Evolutionary conservation across 1,140 invertebrate species (phyloP).

Genomic region (Trichoplusia ni): DNA sequence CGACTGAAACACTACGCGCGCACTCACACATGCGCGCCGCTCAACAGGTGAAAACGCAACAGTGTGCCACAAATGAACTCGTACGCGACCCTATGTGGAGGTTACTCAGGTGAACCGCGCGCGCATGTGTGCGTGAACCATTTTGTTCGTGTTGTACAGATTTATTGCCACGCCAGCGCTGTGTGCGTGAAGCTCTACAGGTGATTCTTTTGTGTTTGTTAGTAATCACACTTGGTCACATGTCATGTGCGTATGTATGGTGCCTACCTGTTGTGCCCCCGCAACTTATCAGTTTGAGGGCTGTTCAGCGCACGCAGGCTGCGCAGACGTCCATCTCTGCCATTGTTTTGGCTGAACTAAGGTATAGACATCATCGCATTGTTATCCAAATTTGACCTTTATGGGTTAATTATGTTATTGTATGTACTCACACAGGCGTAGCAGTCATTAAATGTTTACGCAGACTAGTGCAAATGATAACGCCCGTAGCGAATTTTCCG

Average conservation of each 20-base stretch:
- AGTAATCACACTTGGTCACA: constrained; percentile 63
- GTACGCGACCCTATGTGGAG: constrained; percentile 66
- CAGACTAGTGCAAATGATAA: constrained; percentile 4
- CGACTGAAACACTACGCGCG: constrained; percentile 58
- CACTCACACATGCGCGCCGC: constrained; percentile 63
- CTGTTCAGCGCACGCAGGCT: constrained; percentile 34
- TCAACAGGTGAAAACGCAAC: constrained; percentile 77
- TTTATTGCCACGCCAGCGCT: constrained; percentile 57
- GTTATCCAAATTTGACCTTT: constrained; percentile 11
- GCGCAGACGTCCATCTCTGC: constrained; percentile 15
- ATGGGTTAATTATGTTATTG: constrained; percentile 14
- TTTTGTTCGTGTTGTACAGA: constrained; percentile 73
- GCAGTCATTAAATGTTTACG: constrained; percentile 6
- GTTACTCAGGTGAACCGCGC: constrained; percentile 62
- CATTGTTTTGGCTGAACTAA: constrained; percentile 8
- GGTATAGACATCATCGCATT: neutral
- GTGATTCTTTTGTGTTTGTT: constrained; percentile 64
- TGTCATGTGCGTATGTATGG: constrained; percentile 66
- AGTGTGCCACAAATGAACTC: constrained; percentile 68
- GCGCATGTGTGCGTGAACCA: constrained; percentile 69
- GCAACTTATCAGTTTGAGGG: constrained; percentile 75
- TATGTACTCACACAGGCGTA: constrained; percentile 1
- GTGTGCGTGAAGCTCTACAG: constrained; percentile 65
- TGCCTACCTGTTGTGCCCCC: constrained; percentile 72
- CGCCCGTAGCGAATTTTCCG: constrained; percentile 34